These are phyloP conservation scores for Cyphomyrus plagiostoma DNA, from an alignment of 2,113 vertebrate species.

Conservation along the genomic window DNA sequence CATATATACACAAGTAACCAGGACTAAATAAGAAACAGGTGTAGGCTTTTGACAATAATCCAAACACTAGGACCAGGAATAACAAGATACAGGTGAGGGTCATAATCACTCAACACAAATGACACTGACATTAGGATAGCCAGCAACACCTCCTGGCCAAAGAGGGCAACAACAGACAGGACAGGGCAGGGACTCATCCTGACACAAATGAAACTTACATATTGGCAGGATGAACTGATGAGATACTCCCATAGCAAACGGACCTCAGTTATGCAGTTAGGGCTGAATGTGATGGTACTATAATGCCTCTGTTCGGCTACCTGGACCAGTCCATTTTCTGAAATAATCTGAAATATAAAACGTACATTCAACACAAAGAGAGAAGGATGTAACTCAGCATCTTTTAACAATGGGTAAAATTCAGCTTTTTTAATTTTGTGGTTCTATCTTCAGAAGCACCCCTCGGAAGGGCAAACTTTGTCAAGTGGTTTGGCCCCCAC, in stretches of 20 bases:
- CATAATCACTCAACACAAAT: neutral
- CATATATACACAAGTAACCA: neutral
- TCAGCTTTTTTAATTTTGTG: neutral
- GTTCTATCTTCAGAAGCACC: neutral
- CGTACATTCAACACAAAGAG: constrained; percentile 33
- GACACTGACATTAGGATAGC: neutral
- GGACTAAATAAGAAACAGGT: neutral
- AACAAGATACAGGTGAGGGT: neutral
- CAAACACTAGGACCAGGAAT: neutral
- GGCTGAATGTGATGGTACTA: constrained; percentile 5
- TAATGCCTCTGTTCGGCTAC: neutral
- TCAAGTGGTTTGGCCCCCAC: neutral
- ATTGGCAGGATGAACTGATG: constrained; percentile 8
- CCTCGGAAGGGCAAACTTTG: neutral
- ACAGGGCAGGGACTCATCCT: neutral
- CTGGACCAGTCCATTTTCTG: neutral
- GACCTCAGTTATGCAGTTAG: neutral
- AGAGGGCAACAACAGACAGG: neutral
- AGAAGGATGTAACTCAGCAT: constrained; percentile 25
- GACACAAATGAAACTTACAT: constrained; percentile 18
- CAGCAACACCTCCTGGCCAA: neutral
- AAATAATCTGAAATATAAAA: constrained; percentile 33
- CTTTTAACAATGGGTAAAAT: constrained; percentile 16
- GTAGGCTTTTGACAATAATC: neutral
- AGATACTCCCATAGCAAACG: neutral